These are phyloP conservation scores for Neosilurus mollespiculum DNA, from an alignment of 2,797 vertebrate genomes.

Conservation along the genomic window DNA sequence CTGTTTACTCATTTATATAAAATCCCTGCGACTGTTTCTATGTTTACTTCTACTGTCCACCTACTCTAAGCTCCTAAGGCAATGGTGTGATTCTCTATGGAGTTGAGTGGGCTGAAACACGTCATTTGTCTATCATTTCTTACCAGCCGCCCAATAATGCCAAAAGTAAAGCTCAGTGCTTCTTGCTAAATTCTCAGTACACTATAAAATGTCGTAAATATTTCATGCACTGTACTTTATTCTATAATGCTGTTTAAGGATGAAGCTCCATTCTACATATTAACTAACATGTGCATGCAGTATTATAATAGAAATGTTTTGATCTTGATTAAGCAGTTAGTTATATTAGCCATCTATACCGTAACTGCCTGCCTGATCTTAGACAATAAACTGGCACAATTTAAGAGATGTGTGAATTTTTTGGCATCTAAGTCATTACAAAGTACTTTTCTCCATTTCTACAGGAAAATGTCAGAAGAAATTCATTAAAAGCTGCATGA, in stretches of 20 bases:
- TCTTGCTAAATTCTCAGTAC: not conserved
- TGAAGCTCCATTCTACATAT: not conserved
- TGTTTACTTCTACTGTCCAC: slow-evolving; percentile 10
- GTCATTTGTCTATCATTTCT: slow-evolving; percentile 18
- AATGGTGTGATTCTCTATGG: not conserved
- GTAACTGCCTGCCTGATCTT: not conserved
- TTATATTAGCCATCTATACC: not conserved
- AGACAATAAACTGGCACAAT: not conserved
- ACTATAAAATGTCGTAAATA: not conserved
- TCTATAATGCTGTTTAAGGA: not conserved
- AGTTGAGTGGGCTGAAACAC: slow-evolving; percentile 11
- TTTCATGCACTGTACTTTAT: not conserved
- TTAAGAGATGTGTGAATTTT: not conserved
- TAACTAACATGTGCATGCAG: not conserved
- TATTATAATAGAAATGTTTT: not conserved
- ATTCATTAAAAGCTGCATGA: not conserved
- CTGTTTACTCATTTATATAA: not conserved
- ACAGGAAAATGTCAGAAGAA: not conserved
- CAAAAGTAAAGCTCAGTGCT: slow-evolving; percentile 24
- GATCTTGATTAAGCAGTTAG: not conserved
- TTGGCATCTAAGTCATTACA: not conserved
- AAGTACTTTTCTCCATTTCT: not conserved
- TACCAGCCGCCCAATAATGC: slow-evolving; percentile 23
- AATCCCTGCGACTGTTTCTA: not conserved
- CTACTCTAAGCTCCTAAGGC: slow-evolving; percentile 11